phyloP scores from a whole-genome alignment of 2,888 invertebrate genomes.

The Salticus scenicus region DNA sequence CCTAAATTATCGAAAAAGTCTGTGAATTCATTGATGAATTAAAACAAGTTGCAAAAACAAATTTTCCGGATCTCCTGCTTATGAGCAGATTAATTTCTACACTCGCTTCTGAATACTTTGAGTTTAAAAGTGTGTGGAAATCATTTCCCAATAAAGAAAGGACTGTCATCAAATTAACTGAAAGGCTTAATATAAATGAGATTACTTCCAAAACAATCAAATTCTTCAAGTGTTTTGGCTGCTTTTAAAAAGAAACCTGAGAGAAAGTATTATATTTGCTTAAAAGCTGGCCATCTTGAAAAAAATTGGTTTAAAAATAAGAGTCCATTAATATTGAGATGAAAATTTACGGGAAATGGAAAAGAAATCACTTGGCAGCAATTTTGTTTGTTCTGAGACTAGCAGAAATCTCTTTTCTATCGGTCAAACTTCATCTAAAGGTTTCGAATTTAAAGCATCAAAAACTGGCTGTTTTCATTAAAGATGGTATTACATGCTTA shows the following conservation, averaged over 20 bases:
- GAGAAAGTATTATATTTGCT: constrained; percentile 11
- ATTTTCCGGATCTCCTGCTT: no score
- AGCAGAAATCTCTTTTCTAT: constrained; percentile 28
- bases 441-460: background rate
- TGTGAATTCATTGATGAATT: no score
- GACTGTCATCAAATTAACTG: constrained; percentile 16
- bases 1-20: no score
- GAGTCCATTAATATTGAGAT: background rate
- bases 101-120: no score
- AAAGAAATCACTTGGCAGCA: background rate
- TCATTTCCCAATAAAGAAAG: no score
- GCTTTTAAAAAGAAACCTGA: background rate
- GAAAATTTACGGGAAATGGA: background rate
- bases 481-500: background rate
- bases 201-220: background rate
- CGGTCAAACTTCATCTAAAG: background rate
- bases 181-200: constrained; percentile 26
- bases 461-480: background rate
- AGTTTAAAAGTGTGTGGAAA: no score
- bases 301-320: constrained; percentile 4
- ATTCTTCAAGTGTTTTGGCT: no score
- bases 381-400: background rate
- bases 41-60: no score
- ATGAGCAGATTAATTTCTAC: no score
- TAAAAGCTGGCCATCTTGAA: constrained; percentile 6